Evolutionary conservation across 1,140 invertebrate genomes (phyloP).

Genomic region (Drepana arcuata): DNA sequence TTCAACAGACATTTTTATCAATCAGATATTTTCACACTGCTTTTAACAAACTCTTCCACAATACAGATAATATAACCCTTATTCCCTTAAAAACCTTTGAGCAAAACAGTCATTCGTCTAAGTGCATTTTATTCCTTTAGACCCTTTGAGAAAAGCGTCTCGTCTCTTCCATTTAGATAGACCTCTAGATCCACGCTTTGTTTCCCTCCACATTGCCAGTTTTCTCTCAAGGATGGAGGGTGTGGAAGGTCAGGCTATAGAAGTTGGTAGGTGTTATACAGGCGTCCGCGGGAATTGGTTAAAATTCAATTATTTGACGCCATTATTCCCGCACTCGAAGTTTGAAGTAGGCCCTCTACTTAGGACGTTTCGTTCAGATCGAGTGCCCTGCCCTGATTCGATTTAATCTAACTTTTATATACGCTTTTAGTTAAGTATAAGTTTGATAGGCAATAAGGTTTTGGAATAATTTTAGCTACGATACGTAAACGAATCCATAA

Average conservation of each 20-base stretch:
- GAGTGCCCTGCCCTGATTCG: constrained; percentile 17
- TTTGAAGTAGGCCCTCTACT: constrained; percentile 26
- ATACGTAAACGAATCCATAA: too few species aligned
- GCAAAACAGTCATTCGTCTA: constrained; percentile 31
- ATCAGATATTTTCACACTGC: too few species aligned
- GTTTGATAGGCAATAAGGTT: too few species aligned
- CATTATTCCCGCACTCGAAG: constrained; percentile 31
- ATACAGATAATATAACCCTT: too few species aligned
- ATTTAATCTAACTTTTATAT: constrained; percentile 26
- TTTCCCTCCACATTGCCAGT: too few species aligned
- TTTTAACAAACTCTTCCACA: too few species aligned
- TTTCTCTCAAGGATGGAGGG: background rate
- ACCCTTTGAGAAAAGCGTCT: constrained; percentile 27
- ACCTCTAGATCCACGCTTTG: constrained; percentile 2
- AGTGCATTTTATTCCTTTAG: constrained; percentile 45
- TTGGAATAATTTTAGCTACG: too few species aligned
- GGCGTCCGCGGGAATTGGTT: constrained; percentile 29
- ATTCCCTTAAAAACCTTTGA: too few species aligned
- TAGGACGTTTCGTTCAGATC: constrained; percentile 18
- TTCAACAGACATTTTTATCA: too few species aligned
- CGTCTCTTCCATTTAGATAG: constrained; percentile 13
- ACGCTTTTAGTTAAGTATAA: too few species aligned
- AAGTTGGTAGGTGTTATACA: constrained; percentile 18
- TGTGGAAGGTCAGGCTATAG: constrained; percentile 7
- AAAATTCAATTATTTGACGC: constrained; percentile 40